phyloP scores from a whole-genome alignment of 2,113 vertebrate species.

The Takifugu bimaculatus region DNA sequence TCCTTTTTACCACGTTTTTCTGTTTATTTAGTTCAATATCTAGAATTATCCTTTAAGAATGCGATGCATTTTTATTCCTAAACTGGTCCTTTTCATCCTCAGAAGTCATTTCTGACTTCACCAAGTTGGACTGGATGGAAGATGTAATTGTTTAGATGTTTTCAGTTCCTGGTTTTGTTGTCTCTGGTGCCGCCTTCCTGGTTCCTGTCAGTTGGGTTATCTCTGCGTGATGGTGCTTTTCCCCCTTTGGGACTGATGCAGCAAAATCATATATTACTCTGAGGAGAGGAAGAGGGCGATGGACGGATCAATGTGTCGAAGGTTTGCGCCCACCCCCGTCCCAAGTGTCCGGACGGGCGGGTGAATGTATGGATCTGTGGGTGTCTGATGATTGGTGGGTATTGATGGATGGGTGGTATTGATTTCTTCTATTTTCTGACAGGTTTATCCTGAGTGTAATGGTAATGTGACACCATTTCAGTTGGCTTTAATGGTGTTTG shows the following conservation, averaged over 20 bases:
- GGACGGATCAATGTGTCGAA: conserved; percentile 50
- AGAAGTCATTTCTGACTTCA: background rate
- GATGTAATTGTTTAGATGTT: conserved; percentile 10
- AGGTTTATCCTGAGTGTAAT: conserved; percentile 45
- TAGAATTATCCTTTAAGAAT: no score
- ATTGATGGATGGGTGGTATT: conserved; percentile 35
- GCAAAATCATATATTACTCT: conserved; percentile 37
- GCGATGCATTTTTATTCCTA: no score
- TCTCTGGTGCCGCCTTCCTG: conserved; percentile 1
- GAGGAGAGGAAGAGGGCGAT: conserved; percentile 18
- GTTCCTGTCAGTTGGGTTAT: conserved; percentile 10
- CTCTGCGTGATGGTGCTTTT: conserved; percentile 9
- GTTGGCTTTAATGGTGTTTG: conserved; percentile 25
- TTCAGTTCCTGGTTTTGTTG: conserved; percentile 13
- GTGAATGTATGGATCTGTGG: conserved; percentile 53
- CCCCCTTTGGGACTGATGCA: conserved; percentile 61
- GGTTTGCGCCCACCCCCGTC: conserved; percentile 27
- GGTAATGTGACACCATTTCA: conserved; percentile 37
- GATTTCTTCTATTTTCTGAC: conserved; percentile 26
- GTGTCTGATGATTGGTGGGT: conserved; percentile 44
- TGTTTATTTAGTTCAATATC: no score
- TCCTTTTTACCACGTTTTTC: background rate
- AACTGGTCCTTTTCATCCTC: background rate
- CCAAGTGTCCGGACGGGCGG: conserved; percentile 41
- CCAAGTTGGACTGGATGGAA: background rate